A percentile compares a stretch with the other conserved stretches of the same genome.
These are phyloP conservation scores for Drosophila murphyi DNA, from an alignment of 1,140 invertebrate species.

Conservation along the genomic window DNA sequence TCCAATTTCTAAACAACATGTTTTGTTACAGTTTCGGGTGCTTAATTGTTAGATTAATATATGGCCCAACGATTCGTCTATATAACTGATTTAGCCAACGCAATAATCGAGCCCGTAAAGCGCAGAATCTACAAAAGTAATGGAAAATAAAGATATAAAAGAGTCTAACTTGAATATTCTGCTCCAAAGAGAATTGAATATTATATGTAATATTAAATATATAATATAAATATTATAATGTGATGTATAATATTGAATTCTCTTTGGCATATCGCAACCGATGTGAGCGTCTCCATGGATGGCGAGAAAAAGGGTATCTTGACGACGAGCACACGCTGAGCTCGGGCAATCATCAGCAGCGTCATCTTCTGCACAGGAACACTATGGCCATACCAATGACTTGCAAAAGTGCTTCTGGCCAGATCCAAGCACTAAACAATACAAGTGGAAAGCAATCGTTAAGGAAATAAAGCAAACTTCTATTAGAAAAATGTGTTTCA, in stretches of 20 bases:
- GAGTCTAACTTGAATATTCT: neutral
- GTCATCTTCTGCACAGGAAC: slow-evolving; percentile 69
- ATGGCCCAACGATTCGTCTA: slow-evolving; percentile 14
- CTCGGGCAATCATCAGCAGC: slow-evolving; percentile 62
- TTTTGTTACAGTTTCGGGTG: too few relatives aligned
- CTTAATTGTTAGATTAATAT: too few relatives aligned
- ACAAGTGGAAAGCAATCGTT: neutral
- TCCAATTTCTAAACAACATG: too few relatives aligned
- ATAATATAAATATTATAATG: too few relatives aligned
- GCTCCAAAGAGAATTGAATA: neutral
- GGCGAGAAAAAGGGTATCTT: slow-evolving; percentile 80
- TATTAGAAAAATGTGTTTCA: too few relatives aligned
- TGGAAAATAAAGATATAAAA: too few relatives aligned
- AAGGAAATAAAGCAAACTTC: neutral
- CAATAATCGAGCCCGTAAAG: slow-evolving; percentile 76
- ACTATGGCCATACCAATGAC: slow-evolving; percentile 71
- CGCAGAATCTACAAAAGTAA: slow-evolving; percentile 60
- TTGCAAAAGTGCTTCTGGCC: slow-evolving; percentile 52
- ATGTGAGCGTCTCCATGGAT: slow-evolving; percentile 66
- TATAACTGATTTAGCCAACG: slow-evolving; percentile 69
- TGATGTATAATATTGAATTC: too few relatives aligned
- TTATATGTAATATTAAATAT: too few relatives aligned
- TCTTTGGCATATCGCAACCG: slow-evolving; percentile 45
- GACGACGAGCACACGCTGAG: slow-evolving; percentile 61
- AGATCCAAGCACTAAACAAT: slow-evolving; percentile 59